phyloP scores from a whole-genome alignment of 2,797 vertebrate species.

The Microctenopoma steveboyesi region DNA sequence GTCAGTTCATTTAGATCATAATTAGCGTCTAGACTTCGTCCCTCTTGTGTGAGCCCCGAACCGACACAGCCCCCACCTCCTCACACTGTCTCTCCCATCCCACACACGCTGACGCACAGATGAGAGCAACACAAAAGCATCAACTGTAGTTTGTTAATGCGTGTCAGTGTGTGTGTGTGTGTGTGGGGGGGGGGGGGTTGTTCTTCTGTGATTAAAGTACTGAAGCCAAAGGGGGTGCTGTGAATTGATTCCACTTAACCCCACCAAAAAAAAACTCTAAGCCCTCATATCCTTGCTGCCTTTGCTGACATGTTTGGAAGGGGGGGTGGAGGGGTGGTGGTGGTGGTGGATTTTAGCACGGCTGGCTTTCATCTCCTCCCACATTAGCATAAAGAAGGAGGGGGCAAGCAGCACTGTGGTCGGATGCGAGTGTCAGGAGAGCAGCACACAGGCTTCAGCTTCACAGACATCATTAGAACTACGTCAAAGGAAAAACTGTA shows the following conservation, averaged over 20 bases:
- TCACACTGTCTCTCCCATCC: background rate
- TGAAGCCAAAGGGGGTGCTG: constrained; percentile 29
- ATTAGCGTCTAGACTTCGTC: constrained; percentile 69
- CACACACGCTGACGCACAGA: constrained; percentile 13
- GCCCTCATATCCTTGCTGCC: constrained; percentile 5
- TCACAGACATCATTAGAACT: too few species aligned
- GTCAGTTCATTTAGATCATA: constrained; percentile 62
- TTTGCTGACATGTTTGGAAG: constrained; percentile 12
- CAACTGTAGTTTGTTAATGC: constrained; percentile 26
- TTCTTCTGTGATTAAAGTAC: constrained; percentile 53
- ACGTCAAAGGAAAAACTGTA: too few species aligned
- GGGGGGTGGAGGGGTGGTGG: background rate
- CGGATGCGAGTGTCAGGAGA: background rate
- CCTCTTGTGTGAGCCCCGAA: constrained; percentile 37
- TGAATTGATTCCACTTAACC: constrained; percentile 57
- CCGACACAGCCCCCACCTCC: background rate
- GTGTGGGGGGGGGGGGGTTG: background rate
- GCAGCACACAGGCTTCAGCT: background rate
- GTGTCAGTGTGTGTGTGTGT: constrained; percentile 1
- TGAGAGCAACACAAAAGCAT: constrained; percentile 22
- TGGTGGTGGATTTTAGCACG: background rate
- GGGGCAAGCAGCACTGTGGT: constrained; percentile 5
- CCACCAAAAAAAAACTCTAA: constrained; percentile 39
- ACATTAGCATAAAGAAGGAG: constrained; percentile 32
- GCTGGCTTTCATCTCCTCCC: constrained; percentile 37